Conservation (phyloP, 2,113 vertebrate genomes). For the Gopherus flavomarginatus region DNA sequence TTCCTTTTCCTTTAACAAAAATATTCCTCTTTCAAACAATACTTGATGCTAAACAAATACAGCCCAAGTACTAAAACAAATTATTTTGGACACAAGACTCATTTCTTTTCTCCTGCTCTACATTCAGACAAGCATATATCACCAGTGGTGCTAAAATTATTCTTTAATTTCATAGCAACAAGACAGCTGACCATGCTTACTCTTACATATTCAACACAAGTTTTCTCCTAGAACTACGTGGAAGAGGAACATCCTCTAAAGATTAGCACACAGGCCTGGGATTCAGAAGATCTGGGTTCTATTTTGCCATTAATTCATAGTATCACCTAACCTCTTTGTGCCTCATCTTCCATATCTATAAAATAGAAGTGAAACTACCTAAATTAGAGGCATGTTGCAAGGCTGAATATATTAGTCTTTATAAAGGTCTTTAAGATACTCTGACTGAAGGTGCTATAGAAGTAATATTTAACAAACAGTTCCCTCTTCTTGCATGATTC, state of each 20-base stretch:
- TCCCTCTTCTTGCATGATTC: not conserved
- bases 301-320: not conserved
- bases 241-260: not conserved
- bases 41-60: conserved; percentile 71
- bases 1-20: conserved; percentile 69
- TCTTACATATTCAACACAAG: not conserved
- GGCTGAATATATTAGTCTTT: not conserved
- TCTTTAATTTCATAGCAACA: not conserved
- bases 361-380: not conserved
- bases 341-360: not conserved
- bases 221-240: not conserved
- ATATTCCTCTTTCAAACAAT: conserved; percentile 71
- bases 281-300: not conserved
- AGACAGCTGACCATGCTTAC: not conserved
- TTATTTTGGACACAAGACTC: conserved; percentile 64
- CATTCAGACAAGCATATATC: not conserved
- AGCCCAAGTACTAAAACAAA: conserved; percentile 65
- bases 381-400: not conserved
- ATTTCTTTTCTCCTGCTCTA: conserved; percentile 5
- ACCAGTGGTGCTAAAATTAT: not conserved
- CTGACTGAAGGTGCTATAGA: not conserved
- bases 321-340: fast-evolving
- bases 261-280: not conserved
- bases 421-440: not conserved
- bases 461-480: not conserved